Conservation (phyloP, 2,888 invertebrate species). For the Cephalotes varians region DNA sequence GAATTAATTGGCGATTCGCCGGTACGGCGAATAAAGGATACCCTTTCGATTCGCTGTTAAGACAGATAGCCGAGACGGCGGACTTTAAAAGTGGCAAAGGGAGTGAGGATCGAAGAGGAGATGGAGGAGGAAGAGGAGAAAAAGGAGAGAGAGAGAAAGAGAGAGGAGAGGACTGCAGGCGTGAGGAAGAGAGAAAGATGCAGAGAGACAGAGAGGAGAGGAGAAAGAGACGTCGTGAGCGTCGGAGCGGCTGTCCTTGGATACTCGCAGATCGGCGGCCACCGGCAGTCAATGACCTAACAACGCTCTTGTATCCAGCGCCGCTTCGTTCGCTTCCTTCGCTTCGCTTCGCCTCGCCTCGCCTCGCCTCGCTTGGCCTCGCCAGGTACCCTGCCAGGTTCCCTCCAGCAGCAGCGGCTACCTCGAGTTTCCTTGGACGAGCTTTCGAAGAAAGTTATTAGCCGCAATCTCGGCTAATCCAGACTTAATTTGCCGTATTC, state of each 20-base stretch:
- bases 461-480: neutral
- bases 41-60: slow-evolving; percentile 52
- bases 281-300: slow-evolving; percentile 85
- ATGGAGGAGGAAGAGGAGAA: slow-evolving; percentile 28
- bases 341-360: slow-evolving; percentile 74
- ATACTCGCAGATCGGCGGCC: slow-evolving; percentile 85
- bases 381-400: slow-evolving; percentile 59
- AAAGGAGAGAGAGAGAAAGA: neutral
- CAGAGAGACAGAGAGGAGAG: slow-evolving; percentile 17
- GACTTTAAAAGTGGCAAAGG: slow-evolving; percentile 44
- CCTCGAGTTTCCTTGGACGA: slow-evolving; percentile 48
- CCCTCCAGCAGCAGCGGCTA: slow-evolving; percentile 50
- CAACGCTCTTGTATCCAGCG: slow-evolving; percentile 82
- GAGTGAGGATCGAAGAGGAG: slow-evolving; percentile 13
- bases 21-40: slow-evolving; percentile 44
- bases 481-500: neutral
- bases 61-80: slow-evolving; percentile 53
- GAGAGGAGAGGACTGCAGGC: slow-evolving; percentile 14
- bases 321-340: slow-evolving; percentile 79
- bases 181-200: slow-evolving; percentile 38
- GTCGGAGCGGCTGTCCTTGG: slow-evolving; percentile 84
- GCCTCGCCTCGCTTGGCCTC: slow-evolving; percentile 65
- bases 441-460: slow-evolving; percentile 47
- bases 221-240: slow-evolving; percentile 66
- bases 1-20: slow-evolving; percentile 47